phyloP scores from a whole-genome alignment of 2,797 vertebrate species.

The Acanthurus leucopareius region DNA sequence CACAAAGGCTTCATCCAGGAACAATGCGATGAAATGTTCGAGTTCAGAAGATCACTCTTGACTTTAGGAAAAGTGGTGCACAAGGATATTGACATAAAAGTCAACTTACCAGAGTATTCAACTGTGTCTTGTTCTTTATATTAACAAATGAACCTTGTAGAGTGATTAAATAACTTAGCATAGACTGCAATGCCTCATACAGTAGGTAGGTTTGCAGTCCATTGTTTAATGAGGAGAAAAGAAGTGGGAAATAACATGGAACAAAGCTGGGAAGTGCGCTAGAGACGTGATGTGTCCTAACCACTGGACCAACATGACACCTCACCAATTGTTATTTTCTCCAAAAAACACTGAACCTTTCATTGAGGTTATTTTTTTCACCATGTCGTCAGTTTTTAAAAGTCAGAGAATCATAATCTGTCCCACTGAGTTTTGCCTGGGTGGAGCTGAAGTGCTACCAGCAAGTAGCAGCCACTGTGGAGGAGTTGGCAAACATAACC shows the following conservation, averaged over 20 bases:
- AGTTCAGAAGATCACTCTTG: not conserved
- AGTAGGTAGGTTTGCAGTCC: not conserved
- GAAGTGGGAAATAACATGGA: not conserved
- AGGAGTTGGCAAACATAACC: not conserved
- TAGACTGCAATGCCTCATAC: not conserved
- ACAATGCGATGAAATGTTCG: not conserved
- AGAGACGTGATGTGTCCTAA: not conserved
- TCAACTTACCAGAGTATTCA: not conserved
- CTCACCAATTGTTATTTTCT: not conserved
- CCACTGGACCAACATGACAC: not conserved
- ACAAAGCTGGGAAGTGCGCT: not conserved
- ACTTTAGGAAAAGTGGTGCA: not conserved
- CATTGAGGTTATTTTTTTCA: not conserved
- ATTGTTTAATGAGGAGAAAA: not conserved
- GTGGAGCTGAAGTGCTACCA: not conserved
- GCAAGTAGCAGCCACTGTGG: not conserved
- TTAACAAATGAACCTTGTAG: not conserved
- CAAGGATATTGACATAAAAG: not conserved
- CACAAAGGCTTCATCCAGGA: not conserved
- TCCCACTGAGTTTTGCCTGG: not conserved
- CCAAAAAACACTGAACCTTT: not conserved
- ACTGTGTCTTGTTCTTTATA: not conserved
- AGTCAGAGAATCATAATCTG: not conserved
- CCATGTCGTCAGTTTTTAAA: not conserved
- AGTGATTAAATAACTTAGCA: not conserved